Percentiles rank a stretch among this genome's conserved stretches.
Conservation (phyloP, 92 coral and sea anemone genomes). For the Paragorgia papillata region DNA sequence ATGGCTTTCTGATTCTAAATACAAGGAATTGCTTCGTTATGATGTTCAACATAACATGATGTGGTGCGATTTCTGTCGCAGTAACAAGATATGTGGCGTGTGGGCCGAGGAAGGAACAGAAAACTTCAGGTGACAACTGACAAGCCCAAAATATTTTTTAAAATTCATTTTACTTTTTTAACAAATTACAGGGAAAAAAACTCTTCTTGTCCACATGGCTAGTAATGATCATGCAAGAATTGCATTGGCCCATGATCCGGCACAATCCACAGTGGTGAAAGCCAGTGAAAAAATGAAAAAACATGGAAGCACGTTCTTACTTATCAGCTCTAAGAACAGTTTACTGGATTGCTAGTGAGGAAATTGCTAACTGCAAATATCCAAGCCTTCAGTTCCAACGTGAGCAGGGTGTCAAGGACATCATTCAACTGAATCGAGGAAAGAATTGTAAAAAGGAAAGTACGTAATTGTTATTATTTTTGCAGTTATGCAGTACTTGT, state of each 20-base stretch:
- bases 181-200: constrained; percentile 35
- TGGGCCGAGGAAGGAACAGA: constrained; percentile 35
- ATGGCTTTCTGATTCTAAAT: too few species aligned
- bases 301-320: constrained; percentile 39
- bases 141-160: constrained; percentile 14
- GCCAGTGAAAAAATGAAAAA: constrained; percentile 34
- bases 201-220: constrained; percentile 42
- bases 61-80: constrained; percentile 40
- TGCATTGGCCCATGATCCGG: constrained; percentile 36
- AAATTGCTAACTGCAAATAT: constrained; percentile 40
- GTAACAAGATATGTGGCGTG: constrained; percentile 26
- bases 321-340: constrained; percentile 26
- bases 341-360: constrained; percentile 38
- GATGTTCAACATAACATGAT: constrained; percentile 35
- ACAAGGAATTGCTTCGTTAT: too few species aligned
- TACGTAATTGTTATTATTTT: constrained; percentile 17
- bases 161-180: constrained; percentile 9
- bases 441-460: constrained; percentile 37
- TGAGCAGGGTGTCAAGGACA: constrained; percentile 36
- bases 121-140: constrained; percentile 29
- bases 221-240: constrained; percentile 35
- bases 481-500: not conserved
- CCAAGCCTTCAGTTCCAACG: constrained; percentile 40
- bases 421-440: constrained; percentile 36
- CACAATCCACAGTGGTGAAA: constrained; percentile 36